Base-by-base conservation (phyloP, 2,888 invertebrate genomes). In the Acanthosoma haemorrhoidale region DNA sequence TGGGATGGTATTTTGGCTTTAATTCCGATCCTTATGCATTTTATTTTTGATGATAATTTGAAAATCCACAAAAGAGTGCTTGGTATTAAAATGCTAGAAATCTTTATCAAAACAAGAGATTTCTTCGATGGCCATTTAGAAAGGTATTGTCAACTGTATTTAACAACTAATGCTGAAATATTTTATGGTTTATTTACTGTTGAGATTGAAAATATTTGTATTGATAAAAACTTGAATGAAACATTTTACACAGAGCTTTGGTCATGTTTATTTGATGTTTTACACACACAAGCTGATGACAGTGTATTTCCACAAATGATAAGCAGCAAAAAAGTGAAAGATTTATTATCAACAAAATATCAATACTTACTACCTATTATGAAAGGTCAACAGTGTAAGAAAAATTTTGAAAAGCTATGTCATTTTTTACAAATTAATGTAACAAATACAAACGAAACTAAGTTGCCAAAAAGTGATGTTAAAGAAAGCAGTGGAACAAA, bases 1-100 rank as follows among this genome's bases (percentile, higher is more conserved):
- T 67, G 67, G 67, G 67, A 67, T 67, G 67, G 67, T 6, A 16
- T 67, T n/a, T 31, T 57, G 9, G 67, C 41, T 34, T n/a, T 67
- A 8, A 16, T 67, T 5, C 67, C 67, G 13, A 31, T 18, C 34
- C 9, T 51, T 18, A 31, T 67, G 4, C 15, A 13, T 4, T 67
- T 38, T 21, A 43, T 34, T 18, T 57, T 67, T 67, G 34, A 67
- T 67, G 34, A 57, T 16, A 18, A 15, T 36, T 13, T 67, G 18
- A 67, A 67, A 57, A 15, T 32, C 18, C 43, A 67, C 15, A 67
- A 67, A 31, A 67, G 29, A n/a, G 29, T 67, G n/a, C 15, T 18
- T 9, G 34, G 34, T 21, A 1, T 67, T 25, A 31, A 67, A 25
- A 67, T 67, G 16, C 16, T 67, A 18, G 57, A 51, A 32, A 21